These are phyloP conservation scores for Formica selysi DNA, from an alignment of 1,140 invertebrate genomes.

Conservation along the genomic window DNA sequence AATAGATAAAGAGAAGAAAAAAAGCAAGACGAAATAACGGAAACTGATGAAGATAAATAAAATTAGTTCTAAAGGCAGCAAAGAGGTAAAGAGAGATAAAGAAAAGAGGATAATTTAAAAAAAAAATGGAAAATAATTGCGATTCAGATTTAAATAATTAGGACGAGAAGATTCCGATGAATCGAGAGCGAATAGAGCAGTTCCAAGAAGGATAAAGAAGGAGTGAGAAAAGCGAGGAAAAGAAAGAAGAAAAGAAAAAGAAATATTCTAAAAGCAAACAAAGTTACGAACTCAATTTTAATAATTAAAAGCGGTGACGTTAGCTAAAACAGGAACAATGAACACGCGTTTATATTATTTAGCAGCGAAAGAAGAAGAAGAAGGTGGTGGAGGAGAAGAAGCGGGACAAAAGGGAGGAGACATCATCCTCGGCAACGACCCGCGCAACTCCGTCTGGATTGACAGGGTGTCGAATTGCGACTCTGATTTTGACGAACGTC, in stretches of 20 bases:
- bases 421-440: constrained; percentile 11
- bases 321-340: constrained; percentile 1
- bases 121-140: neutral
- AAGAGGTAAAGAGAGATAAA: neutral
- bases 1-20: neutral
- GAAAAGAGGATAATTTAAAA: neutral
- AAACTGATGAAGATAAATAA: neutral
- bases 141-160: neutral
- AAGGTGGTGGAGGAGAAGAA: neutral
- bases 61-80: neutral
- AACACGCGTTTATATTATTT: constrained; percentile 21
- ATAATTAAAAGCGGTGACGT: constrained; percentile 7
- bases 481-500: constrained; percentile 1
- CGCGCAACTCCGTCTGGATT: constrained; percentile 23
- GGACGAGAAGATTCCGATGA: too few relatives aligned
- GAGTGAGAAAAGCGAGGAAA: neutral
- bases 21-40: neutral
- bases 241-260: neutral
- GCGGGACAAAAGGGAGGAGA: neutral
- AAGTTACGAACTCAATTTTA: neutral
- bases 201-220: neutral
- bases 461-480: constrained; percentile 26
- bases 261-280: neutral
- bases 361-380: neutral
- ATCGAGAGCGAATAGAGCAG: neutral